Evolutionary conservation across 1,140 invertebrate genomes (phyloP), one percentile per base, ranked within the genome.

Genomic region (Trichonephila inaurata): DNA sequence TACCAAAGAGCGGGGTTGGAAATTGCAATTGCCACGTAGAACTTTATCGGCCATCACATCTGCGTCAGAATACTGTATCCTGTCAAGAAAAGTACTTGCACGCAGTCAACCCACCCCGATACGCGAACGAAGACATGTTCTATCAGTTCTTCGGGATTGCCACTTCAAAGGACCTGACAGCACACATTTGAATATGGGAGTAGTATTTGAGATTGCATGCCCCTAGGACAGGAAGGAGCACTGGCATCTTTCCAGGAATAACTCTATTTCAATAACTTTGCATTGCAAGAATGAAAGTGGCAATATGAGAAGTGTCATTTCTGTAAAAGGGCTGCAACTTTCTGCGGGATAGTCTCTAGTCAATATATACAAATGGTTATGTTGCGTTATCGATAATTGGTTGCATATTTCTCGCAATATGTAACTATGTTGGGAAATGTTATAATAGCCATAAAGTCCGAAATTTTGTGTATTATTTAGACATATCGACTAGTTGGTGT

Each of bases 251-350:
- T 89, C 62, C 58, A 64, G 77, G 69, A 91, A 91, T 91, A 91
- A 91, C 90, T 91, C 58, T 91, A 91, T 91, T 91, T 91, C 90
- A 91, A 91, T 91, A 91, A 91, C 77, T 91, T 91, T 33, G 72
- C 28, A 24, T 21, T 87, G 61, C 60, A 19, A 60, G n/a, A 21
- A 28, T 5, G 77, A 82, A 44, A 40, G 77, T 40, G 82, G 82
- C 82, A 60, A 83, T 60, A 60, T 77, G 72, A 77, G 72, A 77
- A 77, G 72, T 77, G 72, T 77, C 72, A 77, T 77, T 77, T 77
- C 69, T 33, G 28, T 21, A 51, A 21, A 24, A 66, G 69, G 24
- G 69, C 24, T 12, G 72, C 24, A 33, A 40, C 72, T 83, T 51
- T 33, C 18, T 21, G n/a, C 1, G 4, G n/a, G 72, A 10, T 12